Evolutionary conservation across 2,797 vertebrate genomes (phyloP), one percentile per base, ranked within the genome.

Genomic region (Myotis myotis): DNA sequence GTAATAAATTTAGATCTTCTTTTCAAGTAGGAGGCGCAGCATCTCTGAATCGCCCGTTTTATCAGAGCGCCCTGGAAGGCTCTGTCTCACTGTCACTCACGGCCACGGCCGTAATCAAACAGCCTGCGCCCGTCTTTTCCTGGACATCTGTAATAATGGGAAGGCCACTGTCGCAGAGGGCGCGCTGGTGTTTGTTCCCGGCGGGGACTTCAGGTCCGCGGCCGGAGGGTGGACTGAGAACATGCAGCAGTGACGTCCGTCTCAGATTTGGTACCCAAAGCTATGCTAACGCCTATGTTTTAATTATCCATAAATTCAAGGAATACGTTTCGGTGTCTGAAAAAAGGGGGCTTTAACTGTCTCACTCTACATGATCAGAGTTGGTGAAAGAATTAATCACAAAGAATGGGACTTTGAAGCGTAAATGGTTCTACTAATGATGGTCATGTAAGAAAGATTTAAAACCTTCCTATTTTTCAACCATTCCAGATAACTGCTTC

Each of bases 1-100:
- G 23, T 95, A 97, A 97, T 97, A 97, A 97, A 97, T 97, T 97
- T 95, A 87, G 92, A 87, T 93, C 90, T 95, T 93, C 96, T 76
- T 94, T 96, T 87, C 95, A 96, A 96, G 92, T 89, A 68, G 71
- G 83, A 96, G 62, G 57, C 51, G 0, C 68, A 87, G 79, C 64
- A 33, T 87, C 87, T 95, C 95, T 95, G 96, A 97, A 93, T 96
- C 93, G 72, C 96, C 96, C 92, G 76, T 95, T 95, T 95, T 89
- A 95, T 87, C 68, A 28, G 47, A 95, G 81, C 83, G 86, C 89
- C 72, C 53, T 87, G 87, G 72, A 95, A 96, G 87, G 92, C 51
- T 93, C 83, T 4, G 8, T 94, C 55, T 89, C 9, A 0, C 89
- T 55, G 66, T 96, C 96, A 92, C 68, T 96, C 96, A 87, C 28